These are phyloP conservation scores for Spea bombifrons DNA, from an alignment of 2,113 vertebrate genomes.

Conservation along the genomic window DNA sequence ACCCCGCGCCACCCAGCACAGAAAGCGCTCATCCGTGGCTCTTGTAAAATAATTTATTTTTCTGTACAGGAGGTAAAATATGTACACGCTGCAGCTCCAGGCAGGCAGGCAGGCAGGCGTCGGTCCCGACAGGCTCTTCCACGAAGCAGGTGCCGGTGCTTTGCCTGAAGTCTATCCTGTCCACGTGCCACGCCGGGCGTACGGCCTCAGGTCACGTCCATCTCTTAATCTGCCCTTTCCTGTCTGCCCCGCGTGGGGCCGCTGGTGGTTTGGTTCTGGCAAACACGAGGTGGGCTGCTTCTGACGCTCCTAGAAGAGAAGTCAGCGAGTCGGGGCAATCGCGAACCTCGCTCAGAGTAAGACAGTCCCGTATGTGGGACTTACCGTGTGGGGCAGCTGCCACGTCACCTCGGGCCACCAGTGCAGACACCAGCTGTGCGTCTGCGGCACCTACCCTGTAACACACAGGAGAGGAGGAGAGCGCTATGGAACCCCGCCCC, in stretches of 20 bases:
- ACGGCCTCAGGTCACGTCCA: slow-evolving; percentile 49
- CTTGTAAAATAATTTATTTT: slow-evolving; percentile 14
- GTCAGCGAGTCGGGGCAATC: background rate
- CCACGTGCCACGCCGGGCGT: background rate
- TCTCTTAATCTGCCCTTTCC: slow-evolving; percentile 52
- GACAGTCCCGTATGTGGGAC: background rate
- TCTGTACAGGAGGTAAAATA: background rate
- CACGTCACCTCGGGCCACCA: background rate
- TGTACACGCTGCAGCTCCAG: background rate
- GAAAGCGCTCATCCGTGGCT: background rate
- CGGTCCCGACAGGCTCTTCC: no score
- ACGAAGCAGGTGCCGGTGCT: no score
- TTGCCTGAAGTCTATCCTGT: no score
- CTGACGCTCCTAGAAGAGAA: slow-evolving; percentile 59
- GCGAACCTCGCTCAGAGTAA: background rate
- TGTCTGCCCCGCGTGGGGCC: slow-evolving; percentile 54
- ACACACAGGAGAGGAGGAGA: no score
- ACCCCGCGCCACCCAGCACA: background rate
- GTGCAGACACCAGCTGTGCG: background rate
- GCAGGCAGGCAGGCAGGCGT: no score
- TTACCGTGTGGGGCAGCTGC: background rate
- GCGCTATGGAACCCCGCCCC: background rate
- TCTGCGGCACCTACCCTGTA: background rate
- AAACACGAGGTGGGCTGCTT: slow-evolving; percentile 60
- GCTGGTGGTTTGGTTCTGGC: slow-evolving; percentile 60